phyloP scores from a whole-genome alignment of 2,797 vertebrate species.

The Heliangelus exortis region DNA sequence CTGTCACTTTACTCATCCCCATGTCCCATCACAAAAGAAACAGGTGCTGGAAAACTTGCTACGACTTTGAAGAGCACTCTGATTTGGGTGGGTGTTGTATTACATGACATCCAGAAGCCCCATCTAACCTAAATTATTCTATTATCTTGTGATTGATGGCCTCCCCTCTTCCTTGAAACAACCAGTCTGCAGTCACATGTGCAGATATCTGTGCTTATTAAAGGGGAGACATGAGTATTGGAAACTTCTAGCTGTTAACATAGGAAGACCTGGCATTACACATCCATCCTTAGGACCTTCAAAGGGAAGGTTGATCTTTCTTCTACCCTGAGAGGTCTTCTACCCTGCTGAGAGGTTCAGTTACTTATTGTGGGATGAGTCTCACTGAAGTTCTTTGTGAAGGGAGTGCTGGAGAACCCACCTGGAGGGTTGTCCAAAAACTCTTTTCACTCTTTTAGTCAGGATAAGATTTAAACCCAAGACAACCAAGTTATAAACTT shows the following conservation, averaged over 20 bases:
- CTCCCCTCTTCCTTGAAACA: not conserved
- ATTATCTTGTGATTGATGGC: not conserved
- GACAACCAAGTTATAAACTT: not conserved
- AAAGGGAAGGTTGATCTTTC: not conserved
- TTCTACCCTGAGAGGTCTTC: not conserved
- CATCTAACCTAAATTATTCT: not conserved
- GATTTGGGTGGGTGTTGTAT: not conserved
- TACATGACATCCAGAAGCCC: not conserved
- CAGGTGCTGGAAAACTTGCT: not conserved
- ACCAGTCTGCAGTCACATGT: fast-evolving
- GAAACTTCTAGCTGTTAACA: not conserved
- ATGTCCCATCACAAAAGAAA: not conserved
- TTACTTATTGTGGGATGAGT: not conserved
- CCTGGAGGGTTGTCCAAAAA: not conserved
- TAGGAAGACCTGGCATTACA: not conserved
- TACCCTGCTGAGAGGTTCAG: not conserved
- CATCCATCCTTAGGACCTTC: not conserved
- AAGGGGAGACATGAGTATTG: not conserved
- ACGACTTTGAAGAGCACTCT: not conserved
- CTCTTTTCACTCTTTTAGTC: not conserved
- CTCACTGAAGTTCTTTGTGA: not conserved
- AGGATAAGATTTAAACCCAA: not conserved
- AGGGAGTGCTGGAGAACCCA: not conserved
- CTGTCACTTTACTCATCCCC: not conserved
- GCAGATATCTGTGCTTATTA: not conserved